Evolutionary conservation across 92 coral and sea anemone species (phyloP).

Genomic region (Chrysogorgia sp.): DNA sequence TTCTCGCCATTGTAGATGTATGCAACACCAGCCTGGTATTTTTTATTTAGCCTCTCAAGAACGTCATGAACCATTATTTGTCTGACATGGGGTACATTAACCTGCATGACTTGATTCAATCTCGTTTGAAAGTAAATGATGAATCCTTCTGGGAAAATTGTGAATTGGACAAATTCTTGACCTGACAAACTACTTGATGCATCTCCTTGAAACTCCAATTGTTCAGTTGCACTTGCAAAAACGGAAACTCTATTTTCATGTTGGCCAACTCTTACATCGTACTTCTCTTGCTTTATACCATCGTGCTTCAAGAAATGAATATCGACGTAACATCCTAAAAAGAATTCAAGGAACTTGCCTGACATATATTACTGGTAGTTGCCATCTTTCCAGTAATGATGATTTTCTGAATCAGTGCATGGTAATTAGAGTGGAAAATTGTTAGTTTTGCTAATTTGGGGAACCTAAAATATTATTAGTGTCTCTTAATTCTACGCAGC

Average conservation of each 20-base stretch:
- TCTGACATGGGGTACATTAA: neutral
- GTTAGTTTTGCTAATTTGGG: too few species aligned
- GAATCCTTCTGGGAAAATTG: neutral
- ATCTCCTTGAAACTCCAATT: too few species aligned
- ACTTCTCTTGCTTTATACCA: neutral
- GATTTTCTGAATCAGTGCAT: too few species aligned
- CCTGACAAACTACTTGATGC: neutral
- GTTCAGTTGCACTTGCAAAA: neutral
- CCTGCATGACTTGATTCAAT: neutral
- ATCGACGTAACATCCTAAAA: neutral
- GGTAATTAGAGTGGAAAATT: too few species aligned
- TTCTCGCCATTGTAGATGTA: neutral
- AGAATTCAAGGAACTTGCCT: neutral
- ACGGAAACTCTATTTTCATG: neutral
- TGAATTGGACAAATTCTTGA: neutral
- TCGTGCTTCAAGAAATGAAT: neutral
- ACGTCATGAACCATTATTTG: neutral
- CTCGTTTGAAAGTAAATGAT: neutral
- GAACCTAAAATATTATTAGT: too few species aligned
- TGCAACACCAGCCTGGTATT: neutral
- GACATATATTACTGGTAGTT: too few species aligned
- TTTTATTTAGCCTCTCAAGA: neutral
- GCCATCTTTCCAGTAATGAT: too few species aligned
- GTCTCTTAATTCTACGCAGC: too few species aligned
- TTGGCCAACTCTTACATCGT: neutral